Conservation (phyloP, 2,888 invertebrate species). For the Mesoligia furuncula region DNA sequence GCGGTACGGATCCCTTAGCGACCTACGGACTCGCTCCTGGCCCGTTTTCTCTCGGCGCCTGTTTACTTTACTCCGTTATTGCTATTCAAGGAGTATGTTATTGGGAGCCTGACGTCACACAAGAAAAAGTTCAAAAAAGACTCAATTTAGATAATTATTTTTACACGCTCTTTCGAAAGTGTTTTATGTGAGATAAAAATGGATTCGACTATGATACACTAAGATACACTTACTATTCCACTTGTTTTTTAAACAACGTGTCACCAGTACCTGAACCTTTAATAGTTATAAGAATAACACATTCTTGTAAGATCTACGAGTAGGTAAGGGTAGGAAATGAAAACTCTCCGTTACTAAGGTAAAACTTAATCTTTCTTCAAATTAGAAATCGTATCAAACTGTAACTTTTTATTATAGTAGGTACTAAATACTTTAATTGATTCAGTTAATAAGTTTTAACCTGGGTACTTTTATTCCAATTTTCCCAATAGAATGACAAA, state of each 20-base stretch:
- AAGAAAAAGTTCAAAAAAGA: slow-evolving; percentile 1
- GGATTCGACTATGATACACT: background rate
- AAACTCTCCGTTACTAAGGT: background rate
- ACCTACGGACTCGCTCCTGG: background rate
- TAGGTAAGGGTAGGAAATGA: background rate
- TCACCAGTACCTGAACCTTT: too few relatives aligned
- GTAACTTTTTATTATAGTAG: background rate
- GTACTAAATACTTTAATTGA: background rate
- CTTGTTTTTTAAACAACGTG: background rate
- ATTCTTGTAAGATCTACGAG: background rate
- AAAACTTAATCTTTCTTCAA: background rate
- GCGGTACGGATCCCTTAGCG: background rate
- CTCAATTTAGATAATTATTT: slow-evolving; percentile 21
- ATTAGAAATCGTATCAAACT: background rate
- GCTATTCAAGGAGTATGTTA: slow-evolving; percentile 58
- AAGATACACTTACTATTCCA: background rate
- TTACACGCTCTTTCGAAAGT: background rate
- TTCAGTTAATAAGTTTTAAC: background rate
- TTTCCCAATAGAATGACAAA: background rate
- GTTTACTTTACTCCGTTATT: slow-evolving; percentile 61
- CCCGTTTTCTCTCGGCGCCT: slow-evolving; percentile 24
- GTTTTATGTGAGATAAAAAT: background rate
- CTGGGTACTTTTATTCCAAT: background rate
- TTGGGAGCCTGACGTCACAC: slow-evolving; percentile 37
- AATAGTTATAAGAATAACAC: background rate